A percentile compares a stretch with the other conserved stretches of the same genome.
Conservation (phyloP, 2,113 vertebrate species). For the Hyaena hyaena region DNA sequence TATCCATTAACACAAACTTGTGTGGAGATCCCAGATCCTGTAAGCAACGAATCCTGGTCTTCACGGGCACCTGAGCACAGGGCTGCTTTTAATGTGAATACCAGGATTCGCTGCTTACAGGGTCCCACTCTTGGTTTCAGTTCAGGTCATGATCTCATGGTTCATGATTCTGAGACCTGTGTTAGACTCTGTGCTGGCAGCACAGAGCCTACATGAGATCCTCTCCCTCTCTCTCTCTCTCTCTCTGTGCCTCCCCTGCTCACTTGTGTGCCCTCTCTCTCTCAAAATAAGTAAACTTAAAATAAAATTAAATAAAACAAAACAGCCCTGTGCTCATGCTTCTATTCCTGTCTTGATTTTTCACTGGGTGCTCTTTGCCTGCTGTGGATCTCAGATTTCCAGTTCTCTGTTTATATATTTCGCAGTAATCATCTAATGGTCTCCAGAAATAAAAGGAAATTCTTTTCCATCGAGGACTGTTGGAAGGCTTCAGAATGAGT, state of each 20-base stretch:
- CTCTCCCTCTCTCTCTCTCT: too few relatives aligned
- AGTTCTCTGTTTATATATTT: neutral
- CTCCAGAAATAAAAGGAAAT: neutral
- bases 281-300: too few relatives aligned
- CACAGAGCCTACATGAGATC: too few relatives aligned
- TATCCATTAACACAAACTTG: neutral
- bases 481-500: neutral
- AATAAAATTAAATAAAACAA: neutral
- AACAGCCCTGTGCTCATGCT: neutral
- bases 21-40: neutral
- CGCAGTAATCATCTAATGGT: neutral
- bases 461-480: neutral
- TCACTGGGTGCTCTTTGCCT: neutral
- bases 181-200: too few relatives aligned
- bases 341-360: neutral
- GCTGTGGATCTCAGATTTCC: neutral
- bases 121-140: too few relatives aligned
- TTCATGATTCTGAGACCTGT: too few relatives aligned
- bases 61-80: neutral
- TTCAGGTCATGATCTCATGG: too few relatives aligned
- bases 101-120: too few relatives aligned
- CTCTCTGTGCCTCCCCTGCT: too few relatives aligned
- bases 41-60: neutral
- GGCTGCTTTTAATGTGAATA: too few relatives aligned
- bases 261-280: too few relatives aligned